Conservation (phyloP, 2,113 vertebrate species). For the Carassius carassius region DNA sequence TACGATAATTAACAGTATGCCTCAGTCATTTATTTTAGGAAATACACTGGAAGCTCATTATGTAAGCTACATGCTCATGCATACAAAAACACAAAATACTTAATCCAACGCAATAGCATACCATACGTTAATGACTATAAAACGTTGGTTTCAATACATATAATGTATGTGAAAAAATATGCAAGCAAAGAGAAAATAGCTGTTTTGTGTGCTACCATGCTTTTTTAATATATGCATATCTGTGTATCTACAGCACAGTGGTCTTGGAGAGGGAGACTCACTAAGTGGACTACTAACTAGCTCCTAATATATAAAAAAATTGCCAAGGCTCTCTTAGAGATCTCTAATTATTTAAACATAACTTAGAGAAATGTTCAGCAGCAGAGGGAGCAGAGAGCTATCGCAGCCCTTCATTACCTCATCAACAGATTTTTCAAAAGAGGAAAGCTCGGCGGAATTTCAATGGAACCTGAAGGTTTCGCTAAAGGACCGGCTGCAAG, state of each 20-base stretch:
- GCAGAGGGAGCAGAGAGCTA: constrained; percentile 66
- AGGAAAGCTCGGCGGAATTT: constrained; percentile 71
- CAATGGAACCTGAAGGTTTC: constrained; percentile 75
- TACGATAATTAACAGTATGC: constrained; percentile 53
- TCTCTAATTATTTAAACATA: constrained; percentile 79
- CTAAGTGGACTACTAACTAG: constrained; percentile 65
- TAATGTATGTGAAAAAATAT: not conserved
- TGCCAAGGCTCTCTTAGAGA: constrained; percentile 69
- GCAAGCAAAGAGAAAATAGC: not conserved
- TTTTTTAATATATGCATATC: constrained; percentile 12
- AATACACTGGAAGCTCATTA: constrained; percentile 20
- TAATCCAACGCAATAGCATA: not conserved
- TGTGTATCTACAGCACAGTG: constrained; percentile 25
- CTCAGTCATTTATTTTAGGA: constrained; percentile 48
- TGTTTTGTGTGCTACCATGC: not conserved
- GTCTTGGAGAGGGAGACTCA: constrained; percentile 53
- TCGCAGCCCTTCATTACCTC: constrained; percentile 71
- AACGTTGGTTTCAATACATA: not conserved
- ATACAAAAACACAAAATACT: constrained; percentile 24
- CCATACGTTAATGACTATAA: not conserved
- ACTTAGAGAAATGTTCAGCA: constrained; percentile 75
- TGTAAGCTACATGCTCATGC: not conserved
- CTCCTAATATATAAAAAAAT: constrained; percentile 71
- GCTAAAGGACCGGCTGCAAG: constrained; percentile 70
- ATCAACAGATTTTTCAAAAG: constrained; percentile 78